Evolutionary conservation across 1,140 invertebrate genomes (phyloP), one percentile per base, ranked within the genome.

Genomic region (Watersipora subatra): DNA sequence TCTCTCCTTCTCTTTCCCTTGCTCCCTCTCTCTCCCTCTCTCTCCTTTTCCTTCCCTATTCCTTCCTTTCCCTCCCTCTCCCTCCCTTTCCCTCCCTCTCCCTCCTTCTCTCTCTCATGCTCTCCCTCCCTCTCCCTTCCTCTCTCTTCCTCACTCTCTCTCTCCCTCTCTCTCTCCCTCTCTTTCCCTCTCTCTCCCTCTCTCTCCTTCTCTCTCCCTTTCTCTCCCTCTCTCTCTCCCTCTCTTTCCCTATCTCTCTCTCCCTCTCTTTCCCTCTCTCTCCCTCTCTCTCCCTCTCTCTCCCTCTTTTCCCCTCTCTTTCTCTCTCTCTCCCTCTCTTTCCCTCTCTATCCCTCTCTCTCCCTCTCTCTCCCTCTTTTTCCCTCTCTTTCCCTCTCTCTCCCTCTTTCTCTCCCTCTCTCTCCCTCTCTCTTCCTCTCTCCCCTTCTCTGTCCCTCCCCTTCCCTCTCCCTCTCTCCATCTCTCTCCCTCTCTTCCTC

Each of bases 271-370:
- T 19, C 25, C 61, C 55, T 61, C 67, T 12, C 57, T 61, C 30
- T 34, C 64, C 28, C 56, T 61, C 25, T 22, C 25, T 26, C 17
- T 3, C 29, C 17, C 57, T n/a, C 34, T 61, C 58, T 34, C 61
- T 61, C 55, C 30, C 28, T 57, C 25, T 63, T 28, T 26, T 62
- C 66, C n/a, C 59, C 34, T 2, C 73, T 70, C 26, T 67, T 64
- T 34, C 68, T 62, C 61, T 28, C 69, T 65, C 19, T 85, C 86
- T 63, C 86, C 83, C 68, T 88, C 85, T 70, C 86, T 78, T 67
- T 85, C 86, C n/a, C n/a, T n/a, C n/a, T n/a, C n/a, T n/a, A n/a
- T n/a, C n/a, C n/a, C n/a, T n/a, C n/a, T n/a, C n/a, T 28, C 83
- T 78, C 27, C 78, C 77, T 27, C 83, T 84, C 68, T 65, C 63